Percentiles rank a stretch among this genome's conserved stretches.
Conservation (phyloP, 2,113 vertebrate genomes). For the Dendropsophus ebraccatus region DNA sequence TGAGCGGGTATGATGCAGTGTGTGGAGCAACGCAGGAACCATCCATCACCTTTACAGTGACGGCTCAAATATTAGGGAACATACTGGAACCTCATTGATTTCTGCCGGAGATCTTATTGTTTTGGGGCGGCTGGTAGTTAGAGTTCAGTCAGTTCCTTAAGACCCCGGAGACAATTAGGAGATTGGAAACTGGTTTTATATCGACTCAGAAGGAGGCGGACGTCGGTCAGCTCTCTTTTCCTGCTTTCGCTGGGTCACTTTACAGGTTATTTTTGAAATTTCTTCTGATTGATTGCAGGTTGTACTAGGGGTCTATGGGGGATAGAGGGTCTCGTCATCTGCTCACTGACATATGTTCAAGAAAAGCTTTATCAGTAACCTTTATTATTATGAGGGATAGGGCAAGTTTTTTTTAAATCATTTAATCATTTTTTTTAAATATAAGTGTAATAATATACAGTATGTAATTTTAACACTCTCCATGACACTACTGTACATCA, state of each 20-base stretch:
- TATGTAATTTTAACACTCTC: too few relatives aligned
- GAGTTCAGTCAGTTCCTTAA: constrained; percentile 16
- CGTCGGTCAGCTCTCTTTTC: neutral
- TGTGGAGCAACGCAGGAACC: neutral
- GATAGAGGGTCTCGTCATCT: neutral
- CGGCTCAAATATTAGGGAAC: constrained; percentile 2
- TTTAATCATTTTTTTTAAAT: too few relatives aligned
- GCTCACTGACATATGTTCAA: neutral
- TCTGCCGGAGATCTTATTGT: neutral
- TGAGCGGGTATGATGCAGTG: neutral
- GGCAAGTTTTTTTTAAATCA: too few relatives aligned
- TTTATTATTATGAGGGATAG: too few relatives aligned
- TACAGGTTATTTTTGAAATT: neutral
- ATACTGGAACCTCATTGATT: neutral
- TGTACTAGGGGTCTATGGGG: neutral
- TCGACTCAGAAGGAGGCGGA: neutral
- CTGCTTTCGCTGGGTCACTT: neutral
- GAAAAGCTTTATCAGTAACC: neutral
- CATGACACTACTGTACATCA: too few relatives aligned
- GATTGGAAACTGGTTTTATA: neutral
- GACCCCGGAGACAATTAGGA: constrained; percentile 18
- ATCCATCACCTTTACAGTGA: neutral
- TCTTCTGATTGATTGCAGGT: neutral
- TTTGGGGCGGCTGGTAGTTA: neutral
- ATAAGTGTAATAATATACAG: too few relatives aligned